Evolutionary conservation across 1,140 invertebrate genomes (phyloP), one percentile per base, ranked within the genome.

Genomic region (Carcinoscorpius rotundicauda): DNA sequence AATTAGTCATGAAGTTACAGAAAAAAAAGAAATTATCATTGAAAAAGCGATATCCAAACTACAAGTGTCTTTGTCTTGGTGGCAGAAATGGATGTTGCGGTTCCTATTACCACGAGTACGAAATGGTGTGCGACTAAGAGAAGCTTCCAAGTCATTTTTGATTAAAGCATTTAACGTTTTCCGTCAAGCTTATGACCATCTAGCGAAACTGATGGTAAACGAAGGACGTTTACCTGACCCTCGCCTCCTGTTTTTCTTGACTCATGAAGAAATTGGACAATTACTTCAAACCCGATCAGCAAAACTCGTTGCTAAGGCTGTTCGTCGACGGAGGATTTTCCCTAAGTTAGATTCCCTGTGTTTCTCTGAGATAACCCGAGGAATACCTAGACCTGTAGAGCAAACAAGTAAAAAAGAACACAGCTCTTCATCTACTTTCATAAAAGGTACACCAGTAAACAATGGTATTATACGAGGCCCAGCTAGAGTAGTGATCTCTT

Each of bases 171-270:
- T 82, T 1, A 82, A 90, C 70, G 81, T 80, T 71, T 69, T 87
- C 8, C 79, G 88, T 61, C 53, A 83, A 29, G 84, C 82, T 1
- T 85, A 83, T 67, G 75, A 78, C 52, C 73, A 76, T 57, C 73
- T 91, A 4, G 85, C 80, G 0, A 69, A 77, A 11, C 68, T 83
- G 49, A 78, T 91, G 76, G 78, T 82, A 0, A 68, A 73, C 5
- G 79, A 85, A 67, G 85, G 84, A 68, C 76, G 80, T 10, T 68
- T 93, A 10, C 87, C 87, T 0, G 79, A 84, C 61, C 70, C 73
- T 10, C 80, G 86, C 49, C 75, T 91, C 0, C 75, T 91, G 51
- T 89, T 83, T 73, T 87, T 82, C 75, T 78, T 92, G 59, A 85
- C 84, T 4, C 76, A 83, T 52, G 68, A 79, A 53, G 89, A 92